These are phyloP conservation scores for Hirudinaria manillensis DNA, from an alignment of 2,888 invertebrate genomes.

Conservation along the genomic window DNA sequence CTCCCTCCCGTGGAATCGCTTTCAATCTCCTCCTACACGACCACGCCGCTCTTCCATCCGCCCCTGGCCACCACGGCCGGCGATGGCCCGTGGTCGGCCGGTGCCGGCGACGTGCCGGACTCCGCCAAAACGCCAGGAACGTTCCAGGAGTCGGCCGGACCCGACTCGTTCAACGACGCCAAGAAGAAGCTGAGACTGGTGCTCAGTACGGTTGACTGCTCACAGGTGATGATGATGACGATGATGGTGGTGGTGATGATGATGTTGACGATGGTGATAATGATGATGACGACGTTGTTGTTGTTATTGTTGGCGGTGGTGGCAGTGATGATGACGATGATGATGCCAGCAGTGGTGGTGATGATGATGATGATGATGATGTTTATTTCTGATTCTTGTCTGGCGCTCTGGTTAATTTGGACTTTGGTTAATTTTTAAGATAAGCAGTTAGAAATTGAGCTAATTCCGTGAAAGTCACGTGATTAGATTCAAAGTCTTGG, in stretches of 20 bases:
- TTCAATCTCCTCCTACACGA: not conserved
- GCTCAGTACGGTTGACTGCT: constrained; percentile 73
- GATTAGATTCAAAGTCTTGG: too few species aligned
- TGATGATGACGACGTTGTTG: not conserved
- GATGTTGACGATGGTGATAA: not conserved
- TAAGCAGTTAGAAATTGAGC: too few species aligned
- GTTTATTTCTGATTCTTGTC: too few species aligned
- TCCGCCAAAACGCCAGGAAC: constrained; percentile 4
- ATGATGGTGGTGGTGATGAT: not conserved
- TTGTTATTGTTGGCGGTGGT: not conserved
- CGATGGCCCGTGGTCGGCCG: not conserved
- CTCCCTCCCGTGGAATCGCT: not conserved
- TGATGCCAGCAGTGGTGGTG: not conserved
- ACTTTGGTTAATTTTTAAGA: too few species aligned
- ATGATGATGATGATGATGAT: not conserved
- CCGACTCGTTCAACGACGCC: constrained; percentile 64
- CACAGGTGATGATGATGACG: constrained; percentile 35
- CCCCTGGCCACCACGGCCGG: not conserved
- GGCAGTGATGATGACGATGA: not conserved
- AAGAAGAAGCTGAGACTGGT: constrained; percentile 85
- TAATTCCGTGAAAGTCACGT: too few species aligned
- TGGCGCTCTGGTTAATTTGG: too few species aligned
- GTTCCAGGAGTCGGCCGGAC: constrained; percentile 36
- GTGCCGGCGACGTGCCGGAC: not conserved
- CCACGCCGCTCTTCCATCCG: not conserved